Conservation (phyloP, 2,113 vertebrate species). For the Strix aluco region DNA sequence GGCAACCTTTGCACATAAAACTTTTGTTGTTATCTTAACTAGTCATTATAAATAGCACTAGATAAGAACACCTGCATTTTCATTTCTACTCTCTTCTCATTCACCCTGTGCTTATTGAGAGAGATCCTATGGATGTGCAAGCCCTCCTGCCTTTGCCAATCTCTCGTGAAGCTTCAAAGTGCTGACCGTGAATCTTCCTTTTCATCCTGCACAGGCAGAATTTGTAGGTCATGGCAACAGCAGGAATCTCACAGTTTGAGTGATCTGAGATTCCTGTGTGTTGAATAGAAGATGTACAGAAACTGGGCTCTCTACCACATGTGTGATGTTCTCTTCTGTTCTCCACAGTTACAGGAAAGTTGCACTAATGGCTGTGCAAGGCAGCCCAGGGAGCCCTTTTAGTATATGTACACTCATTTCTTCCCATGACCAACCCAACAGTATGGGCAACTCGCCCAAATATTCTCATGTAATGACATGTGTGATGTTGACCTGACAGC, state of each 20-base stretch:
- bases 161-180: not conserved
- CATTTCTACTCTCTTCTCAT: not conserved
- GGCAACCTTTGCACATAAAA: conserved; percentile 2
- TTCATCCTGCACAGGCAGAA: not conserved
- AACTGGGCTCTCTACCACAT: not conserved
- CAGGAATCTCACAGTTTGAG: conserved; percentile 32
- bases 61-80: conserved; percentile 6
- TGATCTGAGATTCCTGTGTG: not conserved
- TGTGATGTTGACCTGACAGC: not conserved
- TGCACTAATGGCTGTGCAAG: not conserved
- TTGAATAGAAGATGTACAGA: not conserved
- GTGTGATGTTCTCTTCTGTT: not conserved
- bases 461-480: not conserved
- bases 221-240: conserved; percentile 10
- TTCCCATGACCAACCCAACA: not conserved
- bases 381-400: not conserved
- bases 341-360: not conserved
- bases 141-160: not conserved
- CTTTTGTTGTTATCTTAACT: conserved; percentile 12
- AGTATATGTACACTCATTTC: not conserved
- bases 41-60: conserved; percentile 18
- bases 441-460: not conserved
- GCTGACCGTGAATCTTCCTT: conserved; percentile 1
- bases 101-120: not conserved
- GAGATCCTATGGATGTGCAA: not conserved